These are phyloP conservation scores for Sciurus niger DNA, from an alignment of 2,113 vertebrate genomes.

Conservation along the genomic window DNA sequence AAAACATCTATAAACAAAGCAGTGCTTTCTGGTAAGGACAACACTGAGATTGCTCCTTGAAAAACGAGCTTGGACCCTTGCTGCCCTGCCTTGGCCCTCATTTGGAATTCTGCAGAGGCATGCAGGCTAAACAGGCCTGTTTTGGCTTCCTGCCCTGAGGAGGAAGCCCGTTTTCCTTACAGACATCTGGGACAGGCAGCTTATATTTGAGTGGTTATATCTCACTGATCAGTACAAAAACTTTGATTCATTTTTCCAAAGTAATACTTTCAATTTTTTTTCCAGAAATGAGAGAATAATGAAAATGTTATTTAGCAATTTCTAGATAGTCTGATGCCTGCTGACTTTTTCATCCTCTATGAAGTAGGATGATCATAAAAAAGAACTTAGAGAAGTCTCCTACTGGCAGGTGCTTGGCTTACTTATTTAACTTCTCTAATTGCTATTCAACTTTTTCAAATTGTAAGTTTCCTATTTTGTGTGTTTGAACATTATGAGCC, in stretches of 20 bases:
- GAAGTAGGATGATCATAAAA: neutral
- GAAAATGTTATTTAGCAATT: neutral
- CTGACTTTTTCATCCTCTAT: neutral
- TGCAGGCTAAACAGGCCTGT: neutral
- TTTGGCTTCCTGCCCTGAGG: neutral
- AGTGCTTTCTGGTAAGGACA: neutral
- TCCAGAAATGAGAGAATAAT: neutral
- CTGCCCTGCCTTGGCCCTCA: no score
- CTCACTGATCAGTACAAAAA: neutral
- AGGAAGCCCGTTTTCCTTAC: neutral
- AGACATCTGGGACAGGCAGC: neutral
- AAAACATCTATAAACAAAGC: neutral
- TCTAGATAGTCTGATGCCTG: neutral
- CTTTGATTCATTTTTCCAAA: neutral
- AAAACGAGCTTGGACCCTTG: neutral
- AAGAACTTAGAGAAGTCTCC: neutral
- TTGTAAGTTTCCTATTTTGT: neutral
- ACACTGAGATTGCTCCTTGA: neutral
- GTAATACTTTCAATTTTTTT: neutral
- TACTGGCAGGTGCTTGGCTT: neutral
- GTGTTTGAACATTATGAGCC: neutral
- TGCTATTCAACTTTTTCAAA: neutral
- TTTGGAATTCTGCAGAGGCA: neutral
- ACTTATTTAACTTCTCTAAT: constrained; percentile 18
- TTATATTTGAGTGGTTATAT: neutral